Evolutionary conservation across 2,888 invertebrate species (phyloP).

Genomic region (Amphipyra berbera): DNA sequence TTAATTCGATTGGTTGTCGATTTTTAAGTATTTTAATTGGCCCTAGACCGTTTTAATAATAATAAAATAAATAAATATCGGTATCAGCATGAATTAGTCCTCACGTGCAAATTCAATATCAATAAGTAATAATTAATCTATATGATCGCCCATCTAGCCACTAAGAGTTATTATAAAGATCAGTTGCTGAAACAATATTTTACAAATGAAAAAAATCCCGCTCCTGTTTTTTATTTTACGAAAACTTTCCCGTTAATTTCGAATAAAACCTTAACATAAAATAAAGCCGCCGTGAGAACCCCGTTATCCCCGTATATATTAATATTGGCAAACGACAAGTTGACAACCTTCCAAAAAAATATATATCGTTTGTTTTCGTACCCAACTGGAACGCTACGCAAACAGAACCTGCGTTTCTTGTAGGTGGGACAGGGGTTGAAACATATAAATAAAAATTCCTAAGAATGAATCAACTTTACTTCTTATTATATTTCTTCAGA

Average conservation of each 20-base stretch:
- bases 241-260: conserved; percentile 55
- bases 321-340: conserved; percentile 73
- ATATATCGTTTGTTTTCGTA: conserved; percentile 65
- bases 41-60: too few species aligned
- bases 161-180: too few species aligned
- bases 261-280: conserved; percentile 54
- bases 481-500: conserved; percentile 62
- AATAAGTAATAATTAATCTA: too few species aligned
- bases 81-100: too few species aligned
- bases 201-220: conserved; percentile 8
- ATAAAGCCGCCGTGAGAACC: conserved; percentile 61
- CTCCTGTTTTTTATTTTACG: conserved; percentile 15
- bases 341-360: conserved; percentile 76
- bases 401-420: conserved; percentile 58
- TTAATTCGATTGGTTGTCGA: too few species aligned
- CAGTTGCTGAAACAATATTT: conserved; percentile 11
- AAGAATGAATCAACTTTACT: conserved; percentile 65
- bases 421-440: conserved; percentile 61
- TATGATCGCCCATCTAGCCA: too few species aligned
- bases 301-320: conserved; percentile 66
- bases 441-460: conserved; percentile 61
- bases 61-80: too few species aligned
- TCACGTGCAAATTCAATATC: too few species aligned
- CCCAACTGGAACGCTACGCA: conserved; percentile 57
- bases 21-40: too few species aligned